Evolutionary conservation across 2,888 invertebrate genomes (phyloP).

Genomic region (Epistrophe grossulariae): DNA sequence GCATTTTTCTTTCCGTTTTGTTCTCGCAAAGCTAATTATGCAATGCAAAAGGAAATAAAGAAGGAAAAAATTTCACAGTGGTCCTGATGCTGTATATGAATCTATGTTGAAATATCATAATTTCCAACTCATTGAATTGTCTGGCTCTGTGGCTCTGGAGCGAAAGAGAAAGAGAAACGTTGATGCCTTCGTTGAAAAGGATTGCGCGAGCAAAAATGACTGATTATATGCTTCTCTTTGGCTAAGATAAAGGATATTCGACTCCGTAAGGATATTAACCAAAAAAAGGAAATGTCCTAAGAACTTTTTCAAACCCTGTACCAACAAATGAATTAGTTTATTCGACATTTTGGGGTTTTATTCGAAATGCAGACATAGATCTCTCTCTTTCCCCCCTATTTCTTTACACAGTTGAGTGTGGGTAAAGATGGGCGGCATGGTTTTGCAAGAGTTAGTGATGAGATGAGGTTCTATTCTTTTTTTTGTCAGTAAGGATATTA

Average conservation of each 20-base stretch:
- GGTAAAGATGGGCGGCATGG: neutral
- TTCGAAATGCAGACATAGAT: constrained; percentile 48
- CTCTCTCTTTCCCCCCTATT: neutral
- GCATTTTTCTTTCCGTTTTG: constrained; percentile 27
- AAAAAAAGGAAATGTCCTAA: neutral
- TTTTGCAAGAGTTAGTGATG: constrained; percentile 6
- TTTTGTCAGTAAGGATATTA: constrained; percentile 19
- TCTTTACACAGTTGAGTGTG: neutral
- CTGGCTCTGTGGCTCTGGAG: constrained; percentile 41
- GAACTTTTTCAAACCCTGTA: constrained; percentile 17
- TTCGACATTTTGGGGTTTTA: constrained; percentile 62
- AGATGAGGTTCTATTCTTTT: neutral
- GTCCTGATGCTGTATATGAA: constrained; percentile 13
- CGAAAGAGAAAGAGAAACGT: neutral
- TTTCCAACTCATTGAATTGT: constrained; percentile 75
- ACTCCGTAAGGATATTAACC: constrained; percentile 4
- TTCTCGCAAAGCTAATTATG: constrained; percentile 59
- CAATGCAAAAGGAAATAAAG: constrained; percentile 37
- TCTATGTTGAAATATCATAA: constrained; percentile 63
- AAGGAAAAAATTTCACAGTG: constrained; percentile 13
- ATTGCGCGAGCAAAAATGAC: constrained; percentile 61
- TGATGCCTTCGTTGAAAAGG: constrained; percentile 24
- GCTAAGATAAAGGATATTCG: constrained; percentile 27
- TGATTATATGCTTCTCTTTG: constrained; percentile 60
- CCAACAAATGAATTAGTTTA: constrained; percentile 57